A percentile compares a stretch with the other conserved stretches of the same genome.
phyloP scores from a whole-genome alignment of 30 jellyfish, hydroid and myxozoan species.

The Morbakka virulenta region DNA sequence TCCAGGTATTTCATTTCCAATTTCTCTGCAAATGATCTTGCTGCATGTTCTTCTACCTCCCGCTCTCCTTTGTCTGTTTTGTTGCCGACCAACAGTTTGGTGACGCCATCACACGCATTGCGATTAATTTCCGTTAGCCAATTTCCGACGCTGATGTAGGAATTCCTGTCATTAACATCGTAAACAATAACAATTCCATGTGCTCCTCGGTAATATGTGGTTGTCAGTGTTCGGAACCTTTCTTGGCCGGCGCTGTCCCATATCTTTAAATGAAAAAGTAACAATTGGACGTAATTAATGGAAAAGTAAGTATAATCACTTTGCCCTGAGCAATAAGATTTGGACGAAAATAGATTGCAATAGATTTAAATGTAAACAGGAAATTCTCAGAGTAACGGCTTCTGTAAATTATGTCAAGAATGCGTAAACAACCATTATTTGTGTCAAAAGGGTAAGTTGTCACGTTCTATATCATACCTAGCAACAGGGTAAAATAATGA shows the following conservation, averaged over 20 bases:
- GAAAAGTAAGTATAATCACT: background rate
- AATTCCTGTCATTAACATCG: constrained; percentile 70
- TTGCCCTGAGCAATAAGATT: too few species aligned
- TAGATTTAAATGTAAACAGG: too few species aligned
- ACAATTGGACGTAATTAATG: too few species aligned
- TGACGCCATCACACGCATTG: constrained; percentile 79
- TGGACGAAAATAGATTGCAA: too few species aligned
- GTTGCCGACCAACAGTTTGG: constrained; percentile 62
- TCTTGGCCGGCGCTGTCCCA: constrained; percentile 94
- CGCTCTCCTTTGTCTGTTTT: constrained; percentile 66
- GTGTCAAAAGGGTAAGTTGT: too few species aligned
- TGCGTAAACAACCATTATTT: too few species aligned
- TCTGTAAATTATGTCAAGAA: too few species aligned
- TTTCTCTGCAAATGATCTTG: constrained; percentile 59
- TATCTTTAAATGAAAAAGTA: constrained; percentile 27
- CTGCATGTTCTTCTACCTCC: constrained; percentile 72
- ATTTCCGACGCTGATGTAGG: constrained; percentile 64
- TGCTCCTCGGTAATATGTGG: constrained; percentile 89
- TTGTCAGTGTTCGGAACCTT: constrained; percentile 75
- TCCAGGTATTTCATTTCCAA: constrained; percentile 54
- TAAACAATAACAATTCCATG: constrained; percentile 79
- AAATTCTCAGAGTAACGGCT: too few species aligned
- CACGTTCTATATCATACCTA: too few species aligned
- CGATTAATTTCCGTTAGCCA: constrained; percentile 79
- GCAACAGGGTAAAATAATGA: too few species aligned